Evolutionary conservation across 37 sponge, comb jelly and placozoan species (phyloP).

Genomic region (Aplysina aerophoba): DNA sequence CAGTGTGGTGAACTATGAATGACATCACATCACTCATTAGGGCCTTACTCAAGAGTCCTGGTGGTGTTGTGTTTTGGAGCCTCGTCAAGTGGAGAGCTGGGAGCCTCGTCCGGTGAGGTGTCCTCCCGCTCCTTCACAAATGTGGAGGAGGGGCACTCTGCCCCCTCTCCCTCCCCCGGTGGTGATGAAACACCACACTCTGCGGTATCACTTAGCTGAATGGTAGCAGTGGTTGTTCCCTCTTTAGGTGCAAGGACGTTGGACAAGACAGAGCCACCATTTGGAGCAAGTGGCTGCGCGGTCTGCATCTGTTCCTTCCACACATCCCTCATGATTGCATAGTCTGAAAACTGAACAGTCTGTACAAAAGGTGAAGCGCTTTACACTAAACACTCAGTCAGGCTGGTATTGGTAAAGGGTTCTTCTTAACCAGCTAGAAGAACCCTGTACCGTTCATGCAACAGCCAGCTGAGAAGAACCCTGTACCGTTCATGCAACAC

Average conservation of each 20-base stretch:
- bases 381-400: too few species aligned
- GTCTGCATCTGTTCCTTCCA: slow-evolving; percentile 15
- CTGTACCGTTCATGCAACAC: too few species aligned
- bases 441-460: not conserved
- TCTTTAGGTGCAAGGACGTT: not conserved
- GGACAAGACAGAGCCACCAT: not conserved
- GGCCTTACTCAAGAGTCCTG: too few species aligned
- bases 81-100: too few species aligned
- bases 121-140: too few species aligned
- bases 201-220: not conserved
- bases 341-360: slow-evolving; percentile 4
- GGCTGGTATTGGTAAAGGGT: too few species aligned
- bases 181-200: not conserved
- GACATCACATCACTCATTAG: too few species aligned
- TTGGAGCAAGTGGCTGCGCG: not conserved
- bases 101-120: too few species aligned
- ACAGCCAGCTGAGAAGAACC: too few species aligned
- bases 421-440: not conserved
- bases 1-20: too few species aligned
- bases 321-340: slow-evolving; percentile 4
- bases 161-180: not conserved
- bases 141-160: too few species aligned
- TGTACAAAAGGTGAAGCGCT: not conserved
- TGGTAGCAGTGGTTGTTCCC: not conserved
- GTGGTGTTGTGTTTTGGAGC: too few species aligned